Evolutionary conservation across 1,140 invertebrate species (phyloP), one percentile per base, ranked within the genome.

Genomic region (Anoplolepis gracilipes): DNA sequence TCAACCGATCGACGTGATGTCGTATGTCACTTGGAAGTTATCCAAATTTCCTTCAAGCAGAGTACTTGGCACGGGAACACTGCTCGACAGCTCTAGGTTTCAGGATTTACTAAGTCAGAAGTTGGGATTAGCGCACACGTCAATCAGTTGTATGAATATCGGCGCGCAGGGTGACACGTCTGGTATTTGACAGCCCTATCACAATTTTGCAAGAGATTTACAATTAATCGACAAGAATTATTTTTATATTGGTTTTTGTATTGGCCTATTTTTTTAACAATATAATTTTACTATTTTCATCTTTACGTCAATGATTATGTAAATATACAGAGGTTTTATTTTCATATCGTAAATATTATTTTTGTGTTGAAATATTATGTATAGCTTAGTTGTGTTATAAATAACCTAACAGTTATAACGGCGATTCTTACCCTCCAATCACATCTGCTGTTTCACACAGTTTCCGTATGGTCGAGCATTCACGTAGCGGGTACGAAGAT

Each of bases 11-110:
- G 96, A 97, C 89, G 95, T 97, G 85, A 92, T 97, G 92, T 96
- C 96, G 39, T 97, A 96, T 92, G 95, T 97, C 59, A 95, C 96
- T 7, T 97, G 96, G 96, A 97, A 97, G 90, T 85, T 97, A 62
- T 96, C 96, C 87, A 96, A 96, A 62, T 95, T 97, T 62, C 96
- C 96, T 28, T 93, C 95, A 30, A 94, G 96, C 90, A 94, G 95
- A 30, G 96, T 97, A 8, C 95, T 97, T 84, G 96, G 97, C n/a
- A 95, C 95, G 42, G 97, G 96, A 22, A 97, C 96, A 6, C 95
- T 96, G 88, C 92, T 97, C 16, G 96, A 97, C 86, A 96, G 96
- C 22, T 94, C 95, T 65, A 94, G 96, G 85, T 96, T 97, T 92
- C 96, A 96, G 42, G 96, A 95, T 91, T 93, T 96, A 64, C 92